A percentile compares a stretch with the other conserved stretches of the same genome.
These are phyloP conservation scores for Bombus affinis DNA, from an alignment of 1,140 invertebrate genomes.

Conservation along the genomic window DNA sequence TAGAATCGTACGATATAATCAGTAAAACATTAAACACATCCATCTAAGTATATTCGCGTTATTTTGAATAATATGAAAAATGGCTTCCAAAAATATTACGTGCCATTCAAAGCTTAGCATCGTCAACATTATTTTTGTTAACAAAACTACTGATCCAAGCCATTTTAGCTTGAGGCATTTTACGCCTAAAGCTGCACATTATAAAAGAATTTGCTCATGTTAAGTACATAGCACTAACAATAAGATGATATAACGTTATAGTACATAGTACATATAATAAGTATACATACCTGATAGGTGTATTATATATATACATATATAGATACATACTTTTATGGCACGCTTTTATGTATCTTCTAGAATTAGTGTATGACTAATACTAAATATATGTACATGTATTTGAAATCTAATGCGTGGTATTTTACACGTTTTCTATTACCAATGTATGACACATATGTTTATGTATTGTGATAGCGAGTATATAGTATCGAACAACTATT, in stretches of 20 bases:
- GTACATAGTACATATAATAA: too few species aligned
- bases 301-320: neutral
- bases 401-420: neutral
- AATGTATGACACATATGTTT: neutral
- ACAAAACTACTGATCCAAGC: neutral
- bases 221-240: neutral
- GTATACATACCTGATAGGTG: neutral
- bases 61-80: neutral
- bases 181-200: neutral
- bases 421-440: neutral
- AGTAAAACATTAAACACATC: neutral
- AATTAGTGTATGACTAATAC: slow-evolving; percentile 14
- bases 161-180: neutral
- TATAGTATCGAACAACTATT: neutral
- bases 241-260: neutral
- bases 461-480: neutral
- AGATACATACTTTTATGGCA: neutral
- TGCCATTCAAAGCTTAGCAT: neutral
- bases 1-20: too few species aligned
- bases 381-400: neutral
- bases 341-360: neutral
- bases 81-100: neutral
- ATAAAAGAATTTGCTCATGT: neutral
- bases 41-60: neutral
- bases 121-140: neutral